Percentiles rank a stretch among this genome's conserved stretches.
phyloP scores from a whole-genome alignment of 2,888 invertebrate species.

The Mythimna albipuncta region DNA sequence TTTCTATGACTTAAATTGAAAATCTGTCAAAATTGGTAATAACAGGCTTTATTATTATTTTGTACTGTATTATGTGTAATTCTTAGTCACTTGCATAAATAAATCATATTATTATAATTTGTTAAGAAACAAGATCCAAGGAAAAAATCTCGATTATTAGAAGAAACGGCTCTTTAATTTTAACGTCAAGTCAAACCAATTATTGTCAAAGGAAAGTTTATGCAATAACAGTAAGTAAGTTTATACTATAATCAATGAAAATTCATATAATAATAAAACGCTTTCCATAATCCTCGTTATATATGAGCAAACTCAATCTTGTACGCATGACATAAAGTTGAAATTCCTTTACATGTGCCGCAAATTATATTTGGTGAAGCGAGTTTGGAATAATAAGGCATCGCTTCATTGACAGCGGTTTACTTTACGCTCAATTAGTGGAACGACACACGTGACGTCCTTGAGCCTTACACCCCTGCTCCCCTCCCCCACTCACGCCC shows the following conservation, averaged over 20 bases:
- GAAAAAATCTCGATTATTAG: neutral
- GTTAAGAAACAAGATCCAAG: neutral
- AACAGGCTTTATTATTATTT: too few relatives aligned
- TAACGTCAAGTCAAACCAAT: conserved; percentile 33
- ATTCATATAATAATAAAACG: conserved; percentile 57
- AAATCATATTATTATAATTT: neutral
- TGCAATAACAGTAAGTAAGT: conserved; percentile 45
- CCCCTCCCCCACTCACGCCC: conserved; percentile 31
- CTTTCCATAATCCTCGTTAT: conserved; percentile 44
- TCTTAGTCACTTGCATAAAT: too few relatives aligned
- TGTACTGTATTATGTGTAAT: too few relatives aligned
- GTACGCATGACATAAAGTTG: conserved; percentile 36
- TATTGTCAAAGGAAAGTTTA: conserved; percentile 25
- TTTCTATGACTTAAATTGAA: too few relatives aligned
- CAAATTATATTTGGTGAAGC: conserved; percentile 71
- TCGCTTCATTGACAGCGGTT: conserved; percentile 78
- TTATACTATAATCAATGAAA: conserved; percentile 56
- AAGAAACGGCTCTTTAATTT: conserved; percentile 19
- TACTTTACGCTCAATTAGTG: conserved; percentile 83
- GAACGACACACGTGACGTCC: conserved; percentile 74
- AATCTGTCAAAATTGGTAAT: too few relatives aligned
- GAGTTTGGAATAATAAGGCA: conserved; percentile 76
- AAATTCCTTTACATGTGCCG: conserved; percentile 54
- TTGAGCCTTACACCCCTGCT: conserved; percentile 45
- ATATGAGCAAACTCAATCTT: conserved; percentile 38